These are phyloP conservation scores for Hyphantria cunea DNA, from an alignment of 1,140 invertebrate genomes.

Conservation along the genomic window DNA sequence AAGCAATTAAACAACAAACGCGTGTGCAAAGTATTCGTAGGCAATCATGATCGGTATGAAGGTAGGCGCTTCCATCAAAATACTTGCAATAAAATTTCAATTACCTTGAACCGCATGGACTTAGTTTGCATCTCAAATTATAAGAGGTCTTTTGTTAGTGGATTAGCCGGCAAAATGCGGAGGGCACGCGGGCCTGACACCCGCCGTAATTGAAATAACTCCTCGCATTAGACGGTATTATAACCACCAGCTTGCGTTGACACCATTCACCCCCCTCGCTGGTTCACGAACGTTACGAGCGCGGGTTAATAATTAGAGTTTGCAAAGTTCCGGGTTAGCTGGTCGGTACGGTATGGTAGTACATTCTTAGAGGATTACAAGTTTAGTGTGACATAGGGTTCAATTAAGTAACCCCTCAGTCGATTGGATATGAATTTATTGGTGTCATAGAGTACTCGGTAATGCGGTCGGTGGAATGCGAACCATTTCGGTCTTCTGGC, in stretches of 20 bases:
- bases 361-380: conserved; percentile 69
- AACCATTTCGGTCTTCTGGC: neutral
- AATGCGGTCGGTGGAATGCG: conserved; percentile 24
- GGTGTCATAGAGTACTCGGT: conserved; percentile 37
- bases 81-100: conserved; percentile 62
- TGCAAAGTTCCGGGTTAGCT: conserved; percentile 34
- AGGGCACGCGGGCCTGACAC: conserved; percentile 36
- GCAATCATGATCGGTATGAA: conserved; percentile 11
- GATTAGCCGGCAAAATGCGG: conserved; percentile 53
- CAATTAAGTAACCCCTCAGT: conserved; percentile 60
- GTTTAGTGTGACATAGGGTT: conserved; percentile 57
- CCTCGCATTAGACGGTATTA: conserved; percentile 51
- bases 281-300: neutral
- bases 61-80: conserved; percentile 16
- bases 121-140: conserved; percentile 57
- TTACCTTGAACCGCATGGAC: conserved; percentile 48
- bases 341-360: conserved; percentile 31
- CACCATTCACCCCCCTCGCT: conserved; percentile 23
- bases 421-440: conserved; percentile 70
- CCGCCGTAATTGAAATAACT: conserved; percentile 67
- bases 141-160: conserved; percentile 61
- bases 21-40: neutral
- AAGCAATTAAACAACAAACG: neutral
- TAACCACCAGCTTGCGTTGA: conserved; percentile 28
- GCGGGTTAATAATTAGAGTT: neutral